Evolutionary conservation across 2,797 vertebrate genomes (phyloP), one percentile per base, ranked within the genome.

Genomic region (Nannoperca australis): DNA sequence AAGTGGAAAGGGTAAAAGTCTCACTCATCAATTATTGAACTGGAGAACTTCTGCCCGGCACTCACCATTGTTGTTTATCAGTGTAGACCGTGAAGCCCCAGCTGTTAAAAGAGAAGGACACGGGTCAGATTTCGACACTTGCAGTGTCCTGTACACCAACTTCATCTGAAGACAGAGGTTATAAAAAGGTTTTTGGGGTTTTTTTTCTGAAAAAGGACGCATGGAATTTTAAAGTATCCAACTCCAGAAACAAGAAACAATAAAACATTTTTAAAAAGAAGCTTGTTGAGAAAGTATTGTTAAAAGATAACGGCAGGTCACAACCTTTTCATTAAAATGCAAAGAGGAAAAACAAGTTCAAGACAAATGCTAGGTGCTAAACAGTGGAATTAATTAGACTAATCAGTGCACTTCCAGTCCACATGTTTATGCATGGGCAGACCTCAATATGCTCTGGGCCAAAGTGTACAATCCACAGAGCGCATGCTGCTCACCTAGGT

Each of bases 41-140:
- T 22, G 50, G 44, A 74, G 60, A 74, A 45, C 51, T 27, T 76
- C 59, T 71, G 17, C 73, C 27, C 38, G 30, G 10, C 76, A 96
- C 98, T 95, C 95, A 99, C 98, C 97, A 98, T 63, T 97, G 97
- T 51, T 97, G 95, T 80, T 99, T 99, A 85, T 98, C 97, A 22
- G 95, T 94, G 93, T 92, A 96, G 44, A 97, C 77, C 0, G 97
- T 98, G 90, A 99, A 95, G 70, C 97, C 97, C 96, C 97, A 99
- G 90, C 98, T 99, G 94, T 72, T 85, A 78, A 79, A 78, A 13
- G 32, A 71, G 24, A 70, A 63, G 67, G 51, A 79, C 44, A 78
- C 1, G 11, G 34, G 51, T 88, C 78, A 88, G 62, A 81, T 40
- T 63, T 12, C 1, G 1, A 66, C 73, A 42, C 50, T 47, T 13